Conservation (phyloP, 2,797 vertebrate genomes). For the Sorex maritimensis region DNA sequence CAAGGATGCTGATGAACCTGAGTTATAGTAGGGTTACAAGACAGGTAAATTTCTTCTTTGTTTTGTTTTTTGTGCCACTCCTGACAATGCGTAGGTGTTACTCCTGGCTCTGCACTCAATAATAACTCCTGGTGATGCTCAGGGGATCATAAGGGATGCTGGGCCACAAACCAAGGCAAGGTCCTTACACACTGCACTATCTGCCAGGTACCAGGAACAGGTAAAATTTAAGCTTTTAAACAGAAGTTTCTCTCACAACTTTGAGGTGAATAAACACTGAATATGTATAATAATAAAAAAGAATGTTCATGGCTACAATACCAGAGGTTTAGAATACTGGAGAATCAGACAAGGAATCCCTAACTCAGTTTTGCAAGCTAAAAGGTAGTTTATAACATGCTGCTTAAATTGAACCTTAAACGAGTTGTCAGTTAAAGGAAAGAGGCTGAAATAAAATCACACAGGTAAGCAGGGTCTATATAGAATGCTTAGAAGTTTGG, state of each 20-base stretch:
- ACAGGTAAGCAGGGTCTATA: neutral
- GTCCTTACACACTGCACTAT: too few relatives aligned
- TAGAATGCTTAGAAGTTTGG: conserved; percentile 3
- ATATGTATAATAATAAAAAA: neutral
- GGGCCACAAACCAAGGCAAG: too few relatives aligned
- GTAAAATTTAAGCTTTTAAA: neutral
- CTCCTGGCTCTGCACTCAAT: too few relatives aligned
- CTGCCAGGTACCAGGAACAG: too few relatives aligned
- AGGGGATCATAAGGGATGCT: too few relatives aligned
- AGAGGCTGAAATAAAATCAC: conserved; percentile 20
- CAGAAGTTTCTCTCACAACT: neutral
- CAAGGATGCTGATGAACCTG: neutral
- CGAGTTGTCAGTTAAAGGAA: neutral
- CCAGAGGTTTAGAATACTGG: neutral
- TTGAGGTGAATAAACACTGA: neutral
- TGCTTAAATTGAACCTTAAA: conserved; percentile 20
- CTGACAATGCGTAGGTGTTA: too few relatives aligned
- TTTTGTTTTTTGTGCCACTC: too few relatives aligned
- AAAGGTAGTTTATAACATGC: neutral
- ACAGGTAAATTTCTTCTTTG: too few relatives aligned
- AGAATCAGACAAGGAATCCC: neutral
- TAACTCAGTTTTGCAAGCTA: neutral
- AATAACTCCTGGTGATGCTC: too few relatives aligned
- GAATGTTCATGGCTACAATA: neutral
- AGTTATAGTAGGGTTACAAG: neutral